Evolutionary conservation across 2,797 vertebrate species (phyloP).

Genomic region (Mus minutoides): DNA sequence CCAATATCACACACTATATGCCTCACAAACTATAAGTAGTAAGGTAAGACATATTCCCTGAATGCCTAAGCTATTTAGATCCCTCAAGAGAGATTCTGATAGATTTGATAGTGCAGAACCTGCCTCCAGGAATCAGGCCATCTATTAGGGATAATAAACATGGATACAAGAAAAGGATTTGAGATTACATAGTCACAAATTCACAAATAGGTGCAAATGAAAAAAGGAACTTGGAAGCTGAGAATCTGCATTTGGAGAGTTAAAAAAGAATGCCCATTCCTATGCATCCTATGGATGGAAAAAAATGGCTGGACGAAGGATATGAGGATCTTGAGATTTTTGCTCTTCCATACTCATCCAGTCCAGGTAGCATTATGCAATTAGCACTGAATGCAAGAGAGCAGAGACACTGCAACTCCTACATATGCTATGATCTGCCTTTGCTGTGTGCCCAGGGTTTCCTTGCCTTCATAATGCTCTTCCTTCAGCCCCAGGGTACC

Average conservation of each 20-base stretch:
- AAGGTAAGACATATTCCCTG: constrained; percentile 34
- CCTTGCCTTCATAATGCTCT: constrained; percentile 15
- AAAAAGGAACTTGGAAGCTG: constrained; percentile 17
- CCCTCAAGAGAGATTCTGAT: constrained; percentile 10
- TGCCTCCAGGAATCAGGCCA: constrained; percentile 31
- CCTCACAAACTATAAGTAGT: constrained; percentile 1
- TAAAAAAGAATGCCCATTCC: not conserved
- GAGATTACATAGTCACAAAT: constrained; percentile 25
- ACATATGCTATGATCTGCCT: constrained; percentile 21
- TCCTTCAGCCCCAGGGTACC: constrained; percentile 44
- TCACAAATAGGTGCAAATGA: not conserved
- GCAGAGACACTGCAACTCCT: not conserved
- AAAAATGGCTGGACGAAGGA: not conserved
- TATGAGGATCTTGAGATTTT: not conserved
- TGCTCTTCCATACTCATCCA: not conserved
- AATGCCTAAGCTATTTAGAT: not conserved
- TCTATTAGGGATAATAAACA: constrained; percentile 4
- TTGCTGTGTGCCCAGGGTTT: constrained; percentile 26
- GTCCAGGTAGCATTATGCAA: constrained; percentile 28
- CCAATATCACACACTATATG: constrained; percentile 25
- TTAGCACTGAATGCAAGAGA: constrained; percentile 45
- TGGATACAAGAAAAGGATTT: not conserved
- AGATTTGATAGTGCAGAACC: not conserved
- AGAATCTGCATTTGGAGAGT: constrained; percentile 14
- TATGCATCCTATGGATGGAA: not conserved